These are phyloP conservation scores for Glaucomys volans DNA, from an alignment of 2,113 vertebrate species.

Conservation along the genomic window DNA sequence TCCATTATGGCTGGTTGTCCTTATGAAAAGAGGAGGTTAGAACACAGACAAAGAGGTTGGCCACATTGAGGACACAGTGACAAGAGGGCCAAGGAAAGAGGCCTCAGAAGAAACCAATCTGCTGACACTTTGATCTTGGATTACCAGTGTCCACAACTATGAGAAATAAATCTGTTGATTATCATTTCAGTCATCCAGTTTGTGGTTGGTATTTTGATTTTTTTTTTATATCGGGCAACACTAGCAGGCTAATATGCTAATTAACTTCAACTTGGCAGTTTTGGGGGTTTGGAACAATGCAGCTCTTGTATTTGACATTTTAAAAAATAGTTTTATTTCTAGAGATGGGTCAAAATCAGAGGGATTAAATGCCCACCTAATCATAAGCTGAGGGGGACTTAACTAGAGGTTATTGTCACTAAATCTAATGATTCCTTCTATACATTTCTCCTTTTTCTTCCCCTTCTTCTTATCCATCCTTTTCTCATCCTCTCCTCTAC, in stretches of 20 bases:
- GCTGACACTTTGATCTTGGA: background rate
- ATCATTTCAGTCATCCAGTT: background rate
- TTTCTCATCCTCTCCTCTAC: background rate
- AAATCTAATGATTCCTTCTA: background rate
- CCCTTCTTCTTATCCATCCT: background rate
- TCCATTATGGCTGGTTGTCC: background rate
- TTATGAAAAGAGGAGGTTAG: background rate
- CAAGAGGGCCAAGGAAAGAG: background rate
- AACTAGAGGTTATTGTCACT: background rate
- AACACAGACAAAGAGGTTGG: background rate
- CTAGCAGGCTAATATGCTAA: background rate
- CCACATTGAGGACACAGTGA: background rate
- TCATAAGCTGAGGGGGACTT: background rate
- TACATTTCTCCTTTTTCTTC: background rate
- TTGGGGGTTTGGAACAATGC: background rate
- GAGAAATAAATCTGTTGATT: background rate
- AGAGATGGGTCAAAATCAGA: background rate
- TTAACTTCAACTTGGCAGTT: background rate
- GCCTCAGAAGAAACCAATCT: background rate
- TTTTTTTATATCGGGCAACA: background rate
- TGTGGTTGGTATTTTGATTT: background rate
- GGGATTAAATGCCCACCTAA: background rate
- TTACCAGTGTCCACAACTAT: background rate
- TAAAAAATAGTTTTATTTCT: constrained; percentile 35
- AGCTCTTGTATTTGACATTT: background rate